Percentiles rank a stretch among this genome's conserved stretches.
Conservation (phyloP, 1,140 invertebrate species). For the Archegozetes longisetosus region DNA sequence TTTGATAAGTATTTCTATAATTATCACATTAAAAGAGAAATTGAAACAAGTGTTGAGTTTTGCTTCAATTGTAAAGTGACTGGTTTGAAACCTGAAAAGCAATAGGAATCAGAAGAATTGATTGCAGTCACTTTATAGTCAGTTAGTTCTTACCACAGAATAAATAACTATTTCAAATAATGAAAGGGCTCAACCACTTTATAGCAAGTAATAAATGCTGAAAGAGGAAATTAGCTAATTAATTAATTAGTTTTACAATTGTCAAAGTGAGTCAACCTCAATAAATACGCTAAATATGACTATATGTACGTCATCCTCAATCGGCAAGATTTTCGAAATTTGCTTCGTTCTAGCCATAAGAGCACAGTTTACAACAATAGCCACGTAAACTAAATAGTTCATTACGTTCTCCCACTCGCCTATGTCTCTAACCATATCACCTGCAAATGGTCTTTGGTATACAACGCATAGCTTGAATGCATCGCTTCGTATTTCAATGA, state of each 20-base stretch:
- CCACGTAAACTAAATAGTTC: background rate
- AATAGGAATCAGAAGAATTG: background rate
- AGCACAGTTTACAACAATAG: constrained; percentile 8
- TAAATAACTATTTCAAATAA: background rate
- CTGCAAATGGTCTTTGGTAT: constrained; percentile 55
- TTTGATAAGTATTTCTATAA: too few relatives aligned
- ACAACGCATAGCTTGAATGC: constrained; percentile 92
- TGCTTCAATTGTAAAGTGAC: too few relatives aligned
- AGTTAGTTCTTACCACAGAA: background rate
- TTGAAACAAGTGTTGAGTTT: too few relatives aligned
- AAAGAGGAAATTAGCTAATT: background rate
- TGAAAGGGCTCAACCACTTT: constrained; percentile 10
- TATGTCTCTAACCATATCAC: background rate
- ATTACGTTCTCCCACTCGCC: constrained; percentile 10
- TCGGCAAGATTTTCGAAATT: background rate
- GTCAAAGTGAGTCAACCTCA: constrained; percentile 31
- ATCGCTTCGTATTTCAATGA: constrained; percentile 79
- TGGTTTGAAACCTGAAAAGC: too few relatives aligned
- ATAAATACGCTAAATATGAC: constrained; percentile 19
- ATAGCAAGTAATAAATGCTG: constrained; percentile 7
- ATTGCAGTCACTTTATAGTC: background rate
- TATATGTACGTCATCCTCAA: constrained; percentile 8
- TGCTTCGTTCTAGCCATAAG: constrained; percentile 13
- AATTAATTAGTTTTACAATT: background rate
- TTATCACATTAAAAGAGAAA: too few relatives aligned